Evolutionary conservation across 2,113 vertebrate genomes (phyloP), one percentile per base, ranked within the genome.

Genomic region (Hippolais icterina): DNA sequence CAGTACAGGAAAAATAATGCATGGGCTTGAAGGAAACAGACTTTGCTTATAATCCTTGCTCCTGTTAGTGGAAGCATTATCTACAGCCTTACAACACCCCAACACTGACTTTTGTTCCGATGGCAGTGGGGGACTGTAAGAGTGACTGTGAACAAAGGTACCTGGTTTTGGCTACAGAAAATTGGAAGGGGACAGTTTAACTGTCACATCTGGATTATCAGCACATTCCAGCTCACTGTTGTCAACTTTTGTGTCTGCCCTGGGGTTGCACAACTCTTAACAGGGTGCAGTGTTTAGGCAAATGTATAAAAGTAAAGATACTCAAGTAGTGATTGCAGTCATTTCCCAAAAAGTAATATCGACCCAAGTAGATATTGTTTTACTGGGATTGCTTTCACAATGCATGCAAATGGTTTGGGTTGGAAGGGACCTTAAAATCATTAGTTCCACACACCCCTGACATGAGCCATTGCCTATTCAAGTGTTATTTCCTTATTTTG

Each of bases 91-190:
- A 47, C 17, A 71, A n/a, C 15, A 44, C 3, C 14, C 24, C 29
- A 5, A 1, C 2, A 6, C 17, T 31, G 39, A 44, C 39, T 41
- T 33, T 49, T 17, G 9, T 50, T 61, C 54, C 31, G 54, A 3
- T 0, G 2, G 27, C 4, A 14, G 6, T 22, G 35, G 33, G 15
- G 56, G n/a, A 10, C 9, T 18, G 11, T 0, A 53, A 33, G 0
- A 49, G 47, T 35, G 46, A 54, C 15, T 28, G 13, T 12, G 28
- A 59, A 68, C 54, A 72, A 31, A 18, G 9, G 9, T 14, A 53
- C 18, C 80, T 41, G 5, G 0, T n/a, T 71, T 50, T 35, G 72
- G 31, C 66, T n/a, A 27, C 33, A 50, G 44, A 13, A 80, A 44
- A 12, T 2, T 68, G 41, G 25, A 42, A 72, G 29, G 46, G n/a